Conservation (phyloP, 2,113 vertebrate species). For the Chelonoidis abingdonii region DNA sequence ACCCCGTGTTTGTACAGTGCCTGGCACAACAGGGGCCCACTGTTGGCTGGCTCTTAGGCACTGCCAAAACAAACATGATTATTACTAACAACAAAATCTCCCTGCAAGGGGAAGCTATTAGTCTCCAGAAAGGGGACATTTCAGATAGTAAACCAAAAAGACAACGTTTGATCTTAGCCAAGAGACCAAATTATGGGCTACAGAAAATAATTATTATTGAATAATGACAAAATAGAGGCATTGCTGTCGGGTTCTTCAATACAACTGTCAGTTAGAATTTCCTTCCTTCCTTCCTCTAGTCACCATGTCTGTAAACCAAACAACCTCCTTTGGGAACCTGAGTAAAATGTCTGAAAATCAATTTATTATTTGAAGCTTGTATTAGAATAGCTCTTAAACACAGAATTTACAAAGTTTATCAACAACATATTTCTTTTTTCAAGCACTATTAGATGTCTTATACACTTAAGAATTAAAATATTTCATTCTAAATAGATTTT, state of each 20-base stretch:
- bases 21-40: not conserved
- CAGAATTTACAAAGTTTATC: not conserved
- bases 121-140: not conserved
- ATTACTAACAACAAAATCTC: not conserved
- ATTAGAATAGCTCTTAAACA: not conserved
- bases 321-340: not conserved
- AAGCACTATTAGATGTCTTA: not conserved
- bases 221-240: not conserved
- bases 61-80: not conserved
- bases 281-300: not conserved
- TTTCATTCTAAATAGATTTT: not conserved
- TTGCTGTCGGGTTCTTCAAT: not conserved
- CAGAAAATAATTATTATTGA: not conserved
- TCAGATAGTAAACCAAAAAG: not conserved
- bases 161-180: not conserved
- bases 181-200: not conserved
- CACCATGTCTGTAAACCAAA: not conserved
- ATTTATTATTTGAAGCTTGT: not conserved
- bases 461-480: not conserved
- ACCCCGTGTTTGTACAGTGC: not conserved
- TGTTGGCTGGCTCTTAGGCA: not conserved
- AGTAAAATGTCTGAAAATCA: not conserved
- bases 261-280: not conserved
- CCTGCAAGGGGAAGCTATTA: not conserved
- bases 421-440: not conserved